Conservation (phyloP, 2,888 invertebrate genomes). For the Callosobruchus maculatus region DNA sequence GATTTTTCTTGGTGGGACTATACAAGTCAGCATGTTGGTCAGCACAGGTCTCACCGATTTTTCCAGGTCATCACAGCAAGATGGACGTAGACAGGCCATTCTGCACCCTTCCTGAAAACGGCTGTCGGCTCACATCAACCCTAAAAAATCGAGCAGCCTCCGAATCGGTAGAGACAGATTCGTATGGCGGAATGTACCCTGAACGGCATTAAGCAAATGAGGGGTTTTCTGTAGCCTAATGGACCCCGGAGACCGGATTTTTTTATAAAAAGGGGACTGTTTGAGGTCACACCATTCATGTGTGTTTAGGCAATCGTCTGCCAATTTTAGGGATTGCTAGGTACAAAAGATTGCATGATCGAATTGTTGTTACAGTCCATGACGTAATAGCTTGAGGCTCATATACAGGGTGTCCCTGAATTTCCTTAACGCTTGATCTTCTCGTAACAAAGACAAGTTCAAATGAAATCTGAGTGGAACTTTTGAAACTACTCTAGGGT, state of each 20-base stretch:
- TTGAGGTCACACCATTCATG: neutral
- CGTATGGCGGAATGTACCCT: neutral
- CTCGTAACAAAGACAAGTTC: no score
- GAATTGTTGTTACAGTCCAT: no score
- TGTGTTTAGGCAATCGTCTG: constrained; percentile 2
- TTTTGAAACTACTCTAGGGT: no score
- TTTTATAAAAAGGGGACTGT: neutral
- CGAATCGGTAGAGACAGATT: neutral
- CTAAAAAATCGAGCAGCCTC: neutral
- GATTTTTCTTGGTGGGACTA: neutral
- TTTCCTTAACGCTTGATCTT: no score
- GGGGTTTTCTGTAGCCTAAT: neutral
- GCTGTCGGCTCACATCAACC: neutral
- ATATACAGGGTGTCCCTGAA: no score
- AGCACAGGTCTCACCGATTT: neutral
- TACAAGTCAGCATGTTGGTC: no score
- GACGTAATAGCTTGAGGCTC: no score
- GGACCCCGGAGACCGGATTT: neutral
- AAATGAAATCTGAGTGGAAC: no score
- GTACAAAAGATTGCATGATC: no score
- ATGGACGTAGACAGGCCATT: neutral
- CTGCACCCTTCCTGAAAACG: neutral
- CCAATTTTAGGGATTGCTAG: no score
- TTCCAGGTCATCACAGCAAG: neutral
- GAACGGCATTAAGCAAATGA: neutral